Evolutionary conservation across 2,888 invertebrate species (phyloP).

Genomic region (Gymnosoma rotundatum): DNA sequence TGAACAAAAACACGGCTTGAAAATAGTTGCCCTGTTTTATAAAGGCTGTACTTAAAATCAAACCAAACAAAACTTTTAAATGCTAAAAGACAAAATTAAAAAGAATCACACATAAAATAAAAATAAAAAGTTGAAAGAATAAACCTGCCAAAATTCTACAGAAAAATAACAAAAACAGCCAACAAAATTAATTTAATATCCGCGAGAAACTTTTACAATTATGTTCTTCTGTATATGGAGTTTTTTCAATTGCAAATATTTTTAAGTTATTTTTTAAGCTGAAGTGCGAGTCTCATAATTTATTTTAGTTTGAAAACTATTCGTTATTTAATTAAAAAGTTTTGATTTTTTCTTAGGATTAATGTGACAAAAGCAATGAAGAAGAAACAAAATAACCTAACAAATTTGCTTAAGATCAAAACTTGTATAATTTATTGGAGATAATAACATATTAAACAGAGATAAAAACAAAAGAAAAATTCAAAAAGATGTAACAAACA

Average conservation of each 20-base stretch:
- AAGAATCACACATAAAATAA: neutral
- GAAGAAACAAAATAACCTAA: no score
- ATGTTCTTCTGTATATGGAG: neutral
- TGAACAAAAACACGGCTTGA: neutral
- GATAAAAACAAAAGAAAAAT: no score
- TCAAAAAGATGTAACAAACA: no score
- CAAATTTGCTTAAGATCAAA: no score
- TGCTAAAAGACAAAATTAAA: slow-evolving; percentile 2
- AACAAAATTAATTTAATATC: slow-evolving; percentile 53
- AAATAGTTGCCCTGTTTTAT: slow-evolving; percentile 25
- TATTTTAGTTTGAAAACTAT: no score
- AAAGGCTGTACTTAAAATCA: slow-evolving; percentile 4
- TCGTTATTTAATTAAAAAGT: no score
- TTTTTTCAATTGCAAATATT: slow-evolving; percentile 16
- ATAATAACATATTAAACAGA: no score
- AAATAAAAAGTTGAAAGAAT: slow-evolving; percentile 13
- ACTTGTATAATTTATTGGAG: no score
- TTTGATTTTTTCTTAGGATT: no score
- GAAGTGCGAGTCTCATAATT: no score
- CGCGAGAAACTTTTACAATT: slow-evolving; percentile 38
- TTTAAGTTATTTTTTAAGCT: neutral
- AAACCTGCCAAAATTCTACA: slow-evolving; percentile 45
- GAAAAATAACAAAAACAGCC: slow-evolving; percentile 19
- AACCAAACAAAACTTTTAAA: slow-evolving; percentile 21
- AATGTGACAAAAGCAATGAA: no score